These are phyloP conservation scores for Margaritifera margaritifera DNA, from an alignment of 2,888 invertebrate species.

Conservation along the genomic window DNA sequence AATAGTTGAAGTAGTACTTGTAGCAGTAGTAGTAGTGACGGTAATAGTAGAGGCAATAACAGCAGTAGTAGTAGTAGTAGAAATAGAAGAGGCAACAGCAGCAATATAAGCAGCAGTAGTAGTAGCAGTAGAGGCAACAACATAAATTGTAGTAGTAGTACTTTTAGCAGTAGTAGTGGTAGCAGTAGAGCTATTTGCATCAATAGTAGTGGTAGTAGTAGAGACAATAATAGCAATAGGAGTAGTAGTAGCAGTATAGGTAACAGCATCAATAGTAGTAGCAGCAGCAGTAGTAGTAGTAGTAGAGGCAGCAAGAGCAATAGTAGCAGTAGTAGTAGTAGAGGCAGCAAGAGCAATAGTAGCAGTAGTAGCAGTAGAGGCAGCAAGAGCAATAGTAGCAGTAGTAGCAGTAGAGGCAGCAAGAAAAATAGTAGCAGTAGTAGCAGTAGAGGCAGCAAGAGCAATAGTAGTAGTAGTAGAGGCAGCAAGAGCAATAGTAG, in stretches of 20 bases:
- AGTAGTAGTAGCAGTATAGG: no score
- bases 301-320: no score
- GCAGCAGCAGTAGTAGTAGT: no score
- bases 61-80: constrained; percentile 18
- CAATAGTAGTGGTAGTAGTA: constrained; percentile 12
- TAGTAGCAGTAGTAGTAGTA: no score
- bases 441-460: constrained; percentile 2
- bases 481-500: neutral
- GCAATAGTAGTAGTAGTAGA: neutral
- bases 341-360: no score
- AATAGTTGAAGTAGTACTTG: constrained; percentile 17
- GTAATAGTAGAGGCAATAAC: constrained; percentile 18
- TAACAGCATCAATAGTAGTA: no score
- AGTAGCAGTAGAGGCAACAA: no score
- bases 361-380: no score
- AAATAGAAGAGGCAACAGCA: constrained; percentile 27
- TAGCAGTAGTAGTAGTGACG: constrained; percentile 19
- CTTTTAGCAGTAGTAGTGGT: constrained; percentile 17
- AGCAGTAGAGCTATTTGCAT: constrained; percentile 14
- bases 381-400: no score
- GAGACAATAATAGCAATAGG: constrained; percentile 3
- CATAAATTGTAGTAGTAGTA: constrained; percentile 24
- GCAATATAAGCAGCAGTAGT: constrained; percentile 12
- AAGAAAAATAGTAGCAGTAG: constrained; percentile 5
- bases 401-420: neutral